phyloP scores from a whole-genome alignment of 2,797 vertebrate species.

The Enteromius mattozi region DNA sequence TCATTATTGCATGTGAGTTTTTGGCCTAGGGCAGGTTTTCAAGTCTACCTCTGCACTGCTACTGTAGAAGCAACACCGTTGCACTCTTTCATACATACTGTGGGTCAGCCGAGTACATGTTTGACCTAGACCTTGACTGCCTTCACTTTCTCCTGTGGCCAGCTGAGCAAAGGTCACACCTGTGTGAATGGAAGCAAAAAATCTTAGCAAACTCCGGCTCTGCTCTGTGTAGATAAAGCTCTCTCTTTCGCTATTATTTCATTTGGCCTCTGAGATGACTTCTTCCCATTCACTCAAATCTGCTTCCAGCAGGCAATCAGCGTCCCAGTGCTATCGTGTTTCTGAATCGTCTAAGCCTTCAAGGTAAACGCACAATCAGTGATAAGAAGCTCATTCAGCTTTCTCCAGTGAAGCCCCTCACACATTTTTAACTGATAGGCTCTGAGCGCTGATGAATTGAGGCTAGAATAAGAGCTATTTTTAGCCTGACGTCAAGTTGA shows the following conservation, averaged over 20 bases:
- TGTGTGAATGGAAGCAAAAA: slow-evolving; percentile 4
- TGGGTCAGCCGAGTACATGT: neutral
- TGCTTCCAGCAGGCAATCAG: slow-evolving; percentile 53
- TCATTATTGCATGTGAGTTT: neutral
- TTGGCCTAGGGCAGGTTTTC: neutral
- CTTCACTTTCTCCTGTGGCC: neutral
- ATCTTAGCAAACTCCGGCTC: slow-evolving; percentile 17
- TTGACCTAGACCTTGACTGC: slow-evolving; percentile 16
- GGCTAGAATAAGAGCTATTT: slow-evolving; percentile 42
- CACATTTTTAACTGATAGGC: slow-evolving; percentile 42
- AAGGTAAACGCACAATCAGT: slow-evolving; percentile 46
- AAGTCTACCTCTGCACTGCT: neutral
- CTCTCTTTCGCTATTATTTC: slow-evolving; percentile 33
- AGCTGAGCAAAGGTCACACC: neutral
- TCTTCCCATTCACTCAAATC: slow-evolving; percentile 23
- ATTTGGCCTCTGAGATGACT: slow-evolving; percentile 17
- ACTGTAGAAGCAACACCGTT: neutral
- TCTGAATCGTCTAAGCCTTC: slow-evolving; percentile 45
- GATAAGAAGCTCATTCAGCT: slow-evolving; percentile 47
- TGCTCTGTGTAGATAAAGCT: slow-evolving; percentile 37
- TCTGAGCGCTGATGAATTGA: slow-evolving; percentile 41
- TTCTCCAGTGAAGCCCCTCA: slow-evolving; percentile 34
- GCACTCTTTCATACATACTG: neutral
- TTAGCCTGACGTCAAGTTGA: slow-evolving; percentile 42
- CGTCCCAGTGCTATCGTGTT: slow-evolving; percentile 40